Evolutionary conservation across 92 coral and sea anemone genomes (phyloP), one percentile per base, ranked within the genome.

Genomic region (Porites rus): DNA sequence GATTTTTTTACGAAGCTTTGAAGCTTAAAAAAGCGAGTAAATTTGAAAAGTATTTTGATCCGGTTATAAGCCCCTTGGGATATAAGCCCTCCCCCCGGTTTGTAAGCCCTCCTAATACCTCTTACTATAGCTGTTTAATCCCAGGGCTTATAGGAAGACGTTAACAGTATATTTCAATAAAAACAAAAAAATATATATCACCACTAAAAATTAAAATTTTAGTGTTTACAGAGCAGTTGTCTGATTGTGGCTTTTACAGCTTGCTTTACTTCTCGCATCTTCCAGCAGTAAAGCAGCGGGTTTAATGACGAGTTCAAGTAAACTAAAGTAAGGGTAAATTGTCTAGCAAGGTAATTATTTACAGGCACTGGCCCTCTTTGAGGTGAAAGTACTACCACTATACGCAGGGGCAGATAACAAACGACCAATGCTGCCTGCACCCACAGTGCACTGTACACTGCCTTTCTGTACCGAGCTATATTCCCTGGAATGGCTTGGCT

Each of bases 381-480:
- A 4, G 46, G 6, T 2, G 58, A 7, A 3, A 22, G 7, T 22
- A 1, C 79, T 4, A 38, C 25, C 22, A 52, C 79, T 56, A 75
- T 56, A 14, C 65, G 43, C 12, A 10, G 8, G 8, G 69, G 82
- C 10, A 31, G 24, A 16, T 61, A 77, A 14, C 82, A 77, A 16
- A 22, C 28, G 2, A 28, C 22, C 10, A 62, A 1, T n/a, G 72
- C 8, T 14, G n/a, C 17, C 24, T 77, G 70, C 16, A 77, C 82
- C 56, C 69, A 62, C 72, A 77, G 43, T 62, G 82, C 72, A 62
- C 60, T 77, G 38, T 56, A 77, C 53, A 77, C 82, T 77, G 72
- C 43, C 18, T 46, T 31, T 46, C 38, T 77, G 82, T 77, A 77
- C 12, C 70, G 70, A 17, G 82, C 71, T 1, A 60, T 60, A 70